These are phyloP conservation scores for Tychaedon coryphoeus DNA, from an alignment of 2,113 vertebrate genomes.

Conservation along the genomic window DNA sequence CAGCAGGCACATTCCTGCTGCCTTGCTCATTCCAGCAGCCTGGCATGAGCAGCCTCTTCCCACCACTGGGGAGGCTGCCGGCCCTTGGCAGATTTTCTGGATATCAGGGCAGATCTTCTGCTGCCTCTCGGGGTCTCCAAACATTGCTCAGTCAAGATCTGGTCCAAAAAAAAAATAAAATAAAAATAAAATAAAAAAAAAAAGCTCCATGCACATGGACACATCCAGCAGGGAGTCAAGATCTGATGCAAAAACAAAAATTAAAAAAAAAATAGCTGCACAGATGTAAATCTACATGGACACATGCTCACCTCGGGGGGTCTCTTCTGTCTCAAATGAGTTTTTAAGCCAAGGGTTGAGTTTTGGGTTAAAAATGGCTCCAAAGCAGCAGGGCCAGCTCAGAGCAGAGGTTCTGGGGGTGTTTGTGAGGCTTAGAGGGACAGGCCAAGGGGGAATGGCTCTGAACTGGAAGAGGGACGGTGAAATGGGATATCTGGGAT, in stretches of 20 bases:
- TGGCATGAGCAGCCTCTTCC: conserved; percentile 83
- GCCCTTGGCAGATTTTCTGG: conserved; percentile 86
- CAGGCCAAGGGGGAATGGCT: not conserved
- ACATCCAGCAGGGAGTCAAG: conserved; percentile 9
- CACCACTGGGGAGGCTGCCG: conserved; percentile 84
- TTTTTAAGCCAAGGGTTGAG: not conserved
- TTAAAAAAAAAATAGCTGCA: too few relatives aligned
- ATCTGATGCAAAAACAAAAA: conserved; percentile 7
- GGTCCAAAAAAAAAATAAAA: too few relatives aligned
- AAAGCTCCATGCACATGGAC: not conserved
- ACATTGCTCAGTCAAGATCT: too few relatives aligned
- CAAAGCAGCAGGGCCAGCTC: not conserved
- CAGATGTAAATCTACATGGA: not conserved
- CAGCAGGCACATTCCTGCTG: conserved; percentile 84
- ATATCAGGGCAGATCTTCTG: conserved; percentile 65
- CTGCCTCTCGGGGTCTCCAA: too few relatives aligned
- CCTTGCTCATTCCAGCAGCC: conserved; percentile 81
- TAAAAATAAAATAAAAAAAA: too few relatives aligned
- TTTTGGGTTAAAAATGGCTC: not conserved
- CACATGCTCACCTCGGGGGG: not conserved
- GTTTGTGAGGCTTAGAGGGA: not conserved
- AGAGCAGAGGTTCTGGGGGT: not conserved
- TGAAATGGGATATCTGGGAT: not conserved
- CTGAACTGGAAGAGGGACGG: fast-evolving
- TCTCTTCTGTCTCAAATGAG: fast-evolving